These are phyloP conservation scores for Eurystomus gularis DNA, from an alignment of 2,113 vertebrate species.

Conservation along the genomic window DNA sequence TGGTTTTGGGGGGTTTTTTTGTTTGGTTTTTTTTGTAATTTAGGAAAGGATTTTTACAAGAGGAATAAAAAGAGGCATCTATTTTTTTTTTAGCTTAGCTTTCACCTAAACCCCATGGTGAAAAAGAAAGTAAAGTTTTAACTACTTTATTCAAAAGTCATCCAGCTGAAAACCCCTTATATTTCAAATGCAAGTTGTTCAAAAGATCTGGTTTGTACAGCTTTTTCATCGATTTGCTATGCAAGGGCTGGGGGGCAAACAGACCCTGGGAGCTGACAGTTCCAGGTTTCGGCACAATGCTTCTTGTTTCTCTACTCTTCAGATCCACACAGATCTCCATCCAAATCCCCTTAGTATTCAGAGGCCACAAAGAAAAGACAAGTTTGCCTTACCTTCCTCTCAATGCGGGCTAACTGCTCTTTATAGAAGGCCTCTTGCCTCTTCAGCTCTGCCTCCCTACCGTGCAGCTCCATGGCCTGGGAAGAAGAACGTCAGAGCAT, in stretches of 20 bases:
- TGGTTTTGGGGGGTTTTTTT: background rate
- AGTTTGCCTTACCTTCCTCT: conserved; percentile 82
- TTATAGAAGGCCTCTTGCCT: conserved; percentile 82
- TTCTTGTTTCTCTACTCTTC: background rate
- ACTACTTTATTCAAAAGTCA: background rate
- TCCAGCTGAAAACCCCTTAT: conserved; percentile 30
- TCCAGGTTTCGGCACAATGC: background rate
- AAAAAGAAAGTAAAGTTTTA: background rate
- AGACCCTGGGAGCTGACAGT: background rate
- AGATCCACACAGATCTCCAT: background rate
- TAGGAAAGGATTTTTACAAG: conserved; percentile 40
- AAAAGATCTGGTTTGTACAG: background rate
- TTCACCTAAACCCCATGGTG: conserved; percentile 41
- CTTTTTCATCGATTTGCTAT: background rate
- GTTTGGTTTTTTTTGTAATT: background rate
- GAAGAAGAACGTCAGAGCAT: conserved; percentile 19
- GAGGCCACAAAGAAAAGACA: background rate
- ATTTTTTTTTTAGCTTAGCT: background rate
- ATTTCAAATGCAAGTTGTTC: conserved; percentile 10
- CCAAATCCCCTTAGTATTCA: background rate
- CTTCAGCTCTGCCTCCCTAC: conserved; percentile 81
- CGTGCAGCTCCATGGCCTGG: conserved; percentile 82
- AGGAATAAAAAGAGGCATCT: background rate
- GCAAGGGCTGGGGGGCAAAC: background rate
- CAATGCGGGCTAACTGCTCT: conserved; percentile 85